Conservation (phyloP, 2,797 vertebrate species). For the Vespertilio murinus region DNA sequence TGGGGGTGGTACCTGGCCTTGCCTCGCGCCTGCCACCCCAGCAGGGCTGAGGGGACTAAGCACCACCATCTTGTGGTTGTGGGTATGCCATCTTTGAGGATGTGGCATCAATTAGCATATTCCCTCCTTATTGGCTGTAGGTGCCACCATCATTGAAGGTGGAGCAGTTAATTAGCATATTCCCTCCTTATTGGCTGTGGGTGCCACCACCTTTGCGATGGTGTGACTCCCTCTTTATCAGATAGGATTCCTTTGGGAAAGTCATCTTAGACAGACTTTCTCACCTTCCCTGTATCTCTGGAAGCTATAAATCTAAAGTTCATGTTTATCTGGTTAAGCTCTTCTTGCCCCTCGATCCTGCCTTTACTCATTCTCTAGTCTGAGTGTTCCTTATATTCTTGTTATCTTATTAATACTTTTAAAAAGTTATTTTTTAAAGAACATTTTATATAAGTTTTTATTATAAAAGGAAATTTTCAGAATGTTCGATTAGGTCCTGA, state of each 20-base stretch:
- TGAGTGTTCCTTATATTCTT: not conserved
- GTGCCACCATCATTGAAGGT: no score
- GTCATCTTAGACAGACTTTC: not conserved
- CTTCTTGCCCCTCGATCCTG: not conserved
- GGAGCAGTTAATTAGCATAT: no score
- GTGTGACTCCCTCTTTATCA: no score
- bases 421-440: not conserved
- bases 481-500: not conserved
- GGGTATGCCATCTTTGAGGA: no score
- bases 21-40: no score
- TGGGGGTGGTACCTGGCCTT: no score
- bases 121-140: no score
- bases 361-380: not conserved
- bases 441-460: not conserved
- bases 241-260: not conserved
- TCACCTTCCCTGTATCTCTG: not conserved
- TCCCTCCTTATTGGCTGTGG: no score
- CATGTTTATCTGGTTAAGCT: not conserved
- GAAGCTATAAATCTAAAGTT: not conserved
- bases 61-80: no score
- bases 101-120: no score
- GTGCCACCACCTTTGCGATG: no score
- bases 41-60: no score
- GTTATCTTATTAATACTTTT: not conserved
- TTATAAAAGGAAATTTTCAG: not conserved